phyloP scores from a whole-genome alignment of 2,113 vertebrate genomes.

The Capra hircus region DNA sequence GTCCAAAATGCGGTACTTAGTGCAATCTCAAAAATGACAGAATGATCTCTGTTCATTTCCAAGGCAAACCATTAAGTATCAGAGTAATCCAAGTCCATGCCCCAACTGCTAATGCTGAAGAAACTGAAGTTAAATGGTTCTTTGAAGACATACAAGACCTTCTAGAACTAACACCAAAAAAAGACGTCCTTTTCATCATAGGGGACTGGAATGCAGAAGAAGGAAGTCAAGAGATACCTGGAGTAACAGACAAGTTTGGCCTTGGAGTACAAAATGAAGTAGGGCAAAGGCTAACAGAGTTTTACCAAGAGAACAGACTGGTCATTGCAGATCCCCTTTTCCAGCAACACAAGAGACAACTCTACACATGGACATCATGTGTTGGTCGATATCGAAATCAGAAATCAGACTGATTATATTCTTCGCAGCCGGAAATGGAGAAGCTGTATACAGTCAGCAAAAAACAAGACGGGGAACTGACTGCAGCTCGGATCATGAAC shows the following conservation, averaged over 20 bases:
- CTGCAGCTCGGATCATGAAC: background rate
- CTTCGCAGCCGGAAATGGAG: background rate
- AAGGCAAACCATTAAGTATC: background rate
- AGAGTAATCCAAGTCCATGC: background rate
- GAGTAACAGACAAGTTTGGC: background rate
- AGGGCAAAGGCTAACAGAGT: background rate
- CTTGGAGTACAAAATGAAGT: background rate
- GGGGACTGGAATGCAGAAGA: background rate
- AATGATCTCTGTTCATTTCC: background rate
- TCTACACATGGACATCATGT: background rate
- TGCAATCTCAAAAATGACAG: background rate
- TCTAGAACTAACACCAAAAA: background rate
- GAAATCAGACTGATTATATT: background rate
- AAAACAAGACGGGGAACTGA: background rate
- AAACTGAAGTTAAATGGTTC: background rate
- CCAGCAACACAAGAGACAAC: background rate
- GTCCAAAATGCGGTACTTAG: background rate
- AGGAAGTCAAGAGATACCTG: background rate
- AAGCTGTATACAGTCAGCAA: background rate
- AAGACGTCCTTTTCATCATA: background rate
- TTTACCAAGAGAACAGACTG: background rate
- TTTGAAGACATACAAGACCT: background rate
- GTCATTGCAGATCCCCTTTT: background rate
- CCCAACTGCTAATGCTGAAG: background rate
- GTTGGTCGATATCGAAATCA: background rate